Conservation (phyloP, 2,797 vertebrate genomes). For the Lacerta agilis region DNA sequence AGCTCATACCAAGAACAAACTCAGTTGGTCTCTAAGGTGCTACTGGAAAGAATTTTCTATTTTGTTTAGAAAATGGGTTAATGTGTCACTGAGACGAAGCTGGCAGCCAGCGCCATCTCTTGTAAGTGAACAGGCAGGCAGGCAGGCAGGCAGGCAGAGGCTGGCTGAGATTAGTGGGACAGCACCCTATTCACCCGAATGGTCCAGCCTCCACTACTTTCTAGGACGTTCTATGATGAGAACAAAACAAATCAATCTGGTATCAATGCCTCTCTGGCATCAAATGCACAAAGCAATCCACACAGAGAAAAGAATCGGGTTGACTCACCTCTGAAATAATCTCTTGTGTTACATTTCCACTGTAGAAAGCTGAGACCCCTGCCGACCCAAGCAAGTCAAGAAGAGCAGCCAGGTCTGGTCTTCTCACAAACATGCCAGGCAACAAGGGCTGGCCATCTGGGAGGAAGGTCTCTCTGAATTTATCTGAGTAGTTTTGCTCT, state of each 20-base stretch:
- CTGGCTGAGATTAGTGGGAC: too few relatives aligned
- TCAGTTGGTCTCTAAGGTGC: too few relatives aligned
- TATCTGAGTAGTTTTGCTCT: constrained; percentile 81
- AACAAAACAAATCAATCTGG: not conserved
- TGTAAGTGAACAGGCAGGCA: too few relatives aligned
- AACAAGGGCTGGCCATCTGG: constrained; percentile 82
- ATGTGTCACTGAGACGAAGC: too few relatives aligned
- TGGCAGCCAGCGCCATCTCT: too few relatives aligned
- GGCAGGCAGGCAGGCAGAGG: too few relatives aligned
- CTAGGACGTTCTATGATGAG: not conserved
- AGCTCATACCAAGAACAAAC: too few relatives aligned
- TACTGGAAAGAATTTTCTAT: too few relatives aligned
- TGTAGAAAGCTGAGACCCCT: constrained; percentile 89
- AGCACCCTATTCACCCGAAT: too few relatives aligned
- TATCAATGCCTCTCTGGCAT: not conserved
- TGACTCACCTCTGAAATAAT: constrained; percentile 86
- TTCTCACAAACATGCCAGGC: constrained; percentile 82
- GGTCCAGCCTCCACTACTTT: not conserved
- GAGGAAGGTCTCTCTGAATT: constrained; percentile 87
- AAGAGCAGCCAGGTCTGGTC: constrained; percentile 87
- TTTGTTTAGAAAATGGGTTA: too few relatives aligned
- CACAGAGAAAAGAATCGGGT: not conserved
- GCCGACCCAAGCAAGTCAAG: constrained; percentile 85
- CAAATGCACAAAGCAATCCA: accelerated
- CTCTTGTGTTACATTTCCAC: constrained; percentile 89